Evolutionary conservation across 2,797 vertebrate species (phyloP), one percentile per base, ranked within the genome.

Genomic region (Lacerta bilineata): DNA sequence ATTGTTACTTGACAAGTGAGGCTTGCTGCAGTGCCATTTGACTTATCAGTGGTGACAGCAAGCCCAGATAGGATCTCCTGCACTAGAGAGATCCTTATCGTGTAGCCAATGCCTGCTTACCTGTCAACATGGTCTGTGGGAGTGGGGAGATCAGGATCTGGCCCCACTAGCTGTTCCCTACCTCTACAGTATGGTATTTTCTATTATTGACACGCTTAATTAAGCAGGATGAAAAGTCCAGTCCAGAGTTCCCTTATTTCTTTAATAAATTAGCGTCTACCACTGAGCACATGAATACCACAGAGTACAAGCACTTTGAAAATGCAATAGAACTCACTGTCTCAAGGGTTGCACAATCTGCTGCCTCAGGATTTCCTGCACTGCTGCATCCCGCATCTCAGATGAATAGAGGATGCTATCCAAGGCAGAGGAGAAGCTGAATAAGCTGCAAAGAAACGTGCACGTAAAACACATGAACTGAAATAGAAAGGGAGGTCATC

Each of bases 301-400:
- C 17, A 29, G 9, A 72, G 78, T 39, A 68, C 23, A 50, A 15
- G 25, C 25, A 36, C 43, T 72, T 80, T 20, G 59, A 64, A 74
- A 68, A 74, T n/a, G 9, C 20, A 13, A 8, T n/a, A 27, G 50
- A 41, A 87, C 71, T 80, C 94, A 98, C 98, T 97, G 97, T 93
- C 98, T 97, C 90, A 98, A 95, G 82, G 95, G 94, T 93, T 97
- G 97, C 80, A 98, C 94, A 86, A 98, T 98, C 61, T 96, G 93
- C 87, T 95, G 95, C 91, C 96, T 97, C 50, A 98, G 95, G 76
- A 96, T 95, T 91, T 95, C 92, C 83, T 93, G 95, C 88, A 96
- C 91, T 76, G 95, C 93, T 85, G 91, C 90, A 77, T 96, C 94
- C 8, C 89, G 91, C 84, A 95, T 95, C 78, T 94, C 95, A 83